Evolutionary conservation across 2,888 invertebrate species (phyloP).

Genomic region (Nycteola revayana): DNA sequence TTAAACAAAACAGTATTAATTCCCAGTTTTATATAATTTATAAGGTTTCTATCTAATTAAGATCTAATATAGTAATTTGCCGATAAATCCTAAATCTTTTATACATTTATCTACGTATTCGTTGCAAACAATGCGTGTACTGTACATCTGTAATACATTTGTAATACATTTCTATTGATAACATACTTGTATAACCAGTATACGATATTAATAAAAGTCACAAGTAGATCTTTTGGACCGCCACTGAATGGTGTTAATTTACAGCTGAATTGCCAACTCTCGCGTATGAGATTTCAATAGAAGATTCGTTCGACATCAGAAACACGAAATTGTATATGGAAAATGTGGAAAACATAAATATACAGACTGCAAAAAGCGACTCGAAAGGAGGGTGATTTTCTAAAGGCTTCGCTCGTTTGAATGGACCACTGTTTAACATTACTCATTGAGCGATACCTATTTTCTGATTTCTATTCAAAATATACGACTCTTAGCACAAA

Average conservation of each 20-base stretch:
- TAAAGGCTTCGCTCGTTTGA: constrained; percentile 74
- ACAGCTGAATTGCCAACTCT: constrained; percentile 62
- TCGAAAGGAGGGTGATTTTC: constrained; percentile 74
- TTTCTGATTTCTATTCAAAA: constrained; percentile 70
- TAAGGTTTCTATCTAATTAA: too few species aligned
- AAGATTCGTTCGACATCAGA: constrained; percentile 59
- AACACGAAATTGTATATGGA: constrained; percentile 68
- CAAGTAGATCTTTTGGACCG: constrained; percentile 36
- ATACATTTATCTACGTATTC: too few species aligned
- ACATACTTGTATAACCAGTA: too few species aligned
- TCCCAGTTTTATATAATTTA: too few species aligned
- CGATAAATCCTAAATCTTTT: too few species aligned
- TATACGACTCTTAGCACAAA: constrained; percentile 46
- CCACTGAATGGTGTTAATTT: constrained; percentile 72
- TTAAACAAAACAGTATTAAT: too few species aligned
- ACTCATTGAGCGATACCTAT: constrained; percentile 68
- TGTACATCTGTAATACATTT: too few species aligned
- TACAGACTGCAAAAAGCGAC: constrained; percentile 64
- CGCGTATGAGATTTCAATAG: constrained; percentile 65
- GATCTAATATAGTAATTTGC: too few species aligned
- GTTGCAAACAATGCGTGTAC: too few species aligned
- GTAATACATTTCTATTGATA: too few species aligned
- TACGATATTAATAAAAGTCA: constrained; percentile 12
- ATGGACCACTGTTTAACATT: constrained; percentile 75
- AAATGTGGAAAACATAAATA: constrained; percentile 76